Percentiles rank a stretch among this genome's conserved stretches.
phyloP scores from a whole-genome alignment of 1,140 invertebrate genomes.

The Psix sp. region DNA sequence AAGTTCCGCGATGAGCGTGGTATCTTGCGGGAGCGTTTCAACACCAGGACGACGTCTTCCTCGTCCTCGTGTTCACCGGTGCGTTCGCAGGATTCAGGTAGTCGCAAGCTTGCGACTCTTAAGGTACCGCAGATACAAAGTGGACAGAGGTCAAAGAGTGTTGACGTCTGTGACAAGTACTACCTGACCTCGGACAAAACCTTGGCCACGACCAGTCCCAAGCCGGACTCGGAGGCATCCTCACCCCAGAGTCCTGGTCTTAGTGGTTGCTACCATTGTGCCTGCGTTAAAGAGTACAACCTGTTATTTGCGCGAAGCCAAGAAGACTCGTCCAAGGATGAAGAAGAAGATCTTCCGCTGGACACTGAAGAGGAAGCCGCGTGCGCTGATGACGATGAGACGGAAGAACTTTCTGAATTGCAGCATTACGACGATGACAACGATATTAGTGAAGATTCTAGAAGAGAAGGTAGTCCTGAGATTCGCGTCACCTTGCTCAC shows the following conservation, averaged over 20 bases:
- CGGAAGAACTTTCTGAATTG: constrained; percentile 57
- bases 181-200: constrained; percentile 77
- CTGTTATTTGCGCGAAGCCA: constrained; percentile 48
- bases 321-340: constrained; percentile 57
- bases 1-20: constrained; percentile 76
- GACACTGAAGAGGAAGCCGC: constrained; percentile 62
- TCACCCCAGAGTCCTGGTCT: constrained; percentile 64
- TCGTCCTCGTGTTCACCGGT: constrained; percentile 71
- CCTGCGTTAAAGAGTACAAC: constrained; percentile 74
- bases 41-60: constrained; percentile 62
- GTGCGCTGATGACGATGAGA: constrained; percentile 78
- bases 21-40: constrained; percentile 19
- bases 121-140: constrained; percentile 82
- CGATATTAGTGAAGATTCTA: constrained; percentile 66
- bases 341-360: constrained; percentile 50
- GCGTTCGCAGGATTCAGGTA: constrained; percentile 68
- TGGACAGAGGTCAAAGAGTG: constrained; percentile 84
- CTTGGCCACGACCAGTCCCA: constrained; percentile 5
- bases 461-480: constrained; percentile 71
- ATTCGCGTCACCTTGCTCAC: constrained; percentile 82
- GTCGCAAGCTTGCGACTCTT: constrained; percentile 74
- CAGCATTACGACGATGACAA: constrained; percentile 47
- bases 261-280: constrained; percentile 72
- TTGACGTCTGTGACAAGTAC: constrained; percentile 84
- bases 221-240: constrained; percentile 53